Percentiles rank a stretch among this genome's conserved stretches.
phyloP scores from a whole-genome alignment of 2,888 invertebrate genomes.

The Cephus nigrinus region DNA sequence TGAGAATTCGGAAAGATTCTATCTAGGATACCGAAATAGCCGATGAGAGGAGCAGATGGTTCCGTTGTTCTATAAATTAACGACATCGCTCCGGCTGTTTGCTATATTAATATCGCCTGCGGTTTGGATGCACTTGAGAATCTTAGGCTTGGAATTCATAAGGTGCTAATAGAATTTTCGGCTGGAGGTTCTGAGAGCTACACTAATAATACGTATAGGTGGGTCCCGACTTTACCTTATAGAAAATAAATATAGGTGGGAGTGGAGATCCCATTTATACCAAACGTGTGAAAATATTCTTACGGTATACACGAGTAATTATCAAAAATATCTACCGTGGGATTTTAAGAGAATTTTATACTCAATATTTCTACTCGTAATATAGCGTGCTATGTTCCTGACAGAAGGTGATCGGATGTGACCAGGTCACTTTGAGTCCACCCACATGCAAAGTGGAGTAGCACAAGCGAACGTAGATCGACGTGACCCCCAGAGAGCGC shows the following conservation, averaged over 20 bases:
- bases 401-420: too few relatives aligned
- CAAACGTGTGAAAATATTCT: slow-evolving; percentile 4
- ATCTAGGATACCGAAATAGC: not conserved
- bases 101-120: slow-evolving; percentile 9
- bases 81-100: slow-evolving; percentile 1
- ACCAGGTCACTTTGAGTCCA: too few relatives aligned
- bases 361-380: not conserved
- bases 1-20: not conserved
- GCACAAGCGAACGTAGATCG: too few relatives aligned
- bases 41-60: not conserved
- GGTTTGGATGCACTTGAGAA: not conserved
- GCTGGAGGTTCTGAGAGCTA: not conserved
- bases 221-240: not conserved
- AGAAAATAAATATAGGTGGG: slow-evolving; percentile 6
- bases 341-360: not conserved
- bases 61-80: slow-evolving; percentile 1
- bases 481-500: too few relatives aligned
- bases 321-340: not conserved
- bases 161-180: slow-evolving; percentile 11
- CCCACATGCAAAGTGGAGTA: too few relatives aligned
- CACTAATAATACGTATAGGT: not conserved
- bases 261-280: not conserved
- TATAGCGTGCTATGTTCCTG: not conserved
- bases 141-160: slow-evolving; percentile 4
- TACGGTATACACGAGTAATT: slow-evolving; percentile 3